Conservation (phyloP, 2,113 vertebrate genomes). For the Anseranas semipalmata region DNA sequence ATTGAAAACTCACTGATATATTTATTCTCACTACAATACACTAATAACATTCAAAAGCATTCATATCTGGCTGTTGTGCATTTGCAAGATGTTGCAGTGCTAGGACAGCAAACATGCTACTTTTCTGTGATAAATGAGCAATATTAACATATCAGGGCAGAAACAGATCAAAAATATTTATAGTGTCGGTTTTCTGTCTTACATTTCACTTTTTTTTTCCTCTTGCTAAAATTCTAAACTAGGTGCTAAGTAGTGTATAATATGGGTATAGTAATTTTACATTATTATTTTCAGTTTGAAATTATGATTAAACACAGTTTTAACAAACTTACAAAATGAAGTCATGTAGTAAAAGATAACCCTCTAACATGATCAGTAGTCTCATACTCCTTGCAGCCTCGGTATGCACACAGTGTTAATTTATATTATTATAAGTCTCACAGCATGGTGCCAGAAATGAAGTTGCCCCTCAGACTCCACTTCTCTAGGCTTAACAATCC, state of each 20-base stretch:
- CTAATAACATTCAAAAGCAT: conserved; percentile 37
- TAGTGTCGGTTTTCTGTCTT: conserved; percentile 51
- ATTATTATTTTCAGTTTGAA: not conserved
- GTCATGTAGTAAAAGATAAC: not conserved
- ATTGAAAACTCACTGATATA: conserved; percentile 20
- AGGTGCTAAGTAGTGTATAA: conserved; percentile 17
- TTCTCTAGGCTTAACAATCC: not conserved
- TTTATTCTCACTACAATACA: conserved; percentile 38
- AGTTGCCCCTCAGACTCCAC: not conserved
- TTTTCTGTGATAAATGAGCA: conserved; percentile 65
- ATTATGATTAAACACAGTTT: not conserved
- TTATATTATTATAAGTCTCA: not conserved
- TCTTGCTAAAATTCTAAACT: not conserved
- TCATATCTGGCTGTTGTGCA: conserved; percentile 19
- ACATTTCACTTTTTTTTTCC: not conserved
- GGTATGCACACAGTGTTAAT: not conserved
- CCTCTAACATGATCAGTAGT: not conserved
- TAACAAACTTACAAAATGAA: not conserved
- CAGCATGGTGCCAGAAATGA: not conserved
- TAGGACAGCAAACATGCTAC: conserved; percentile 24
- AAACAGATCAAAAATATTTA: conserved; percentile 58
- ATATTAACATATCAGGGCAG: conserved; percentile 53
- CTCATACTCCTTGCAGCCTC: not conserved
- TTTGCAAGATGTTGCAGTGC: conserved; percentile 51
- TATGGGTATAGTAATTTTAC: not conserved